These are phyloP conservation scores for Esperia sulphurella DNA, from an alignment of 2,888 invertebrate genomes.

Conservation along the genomic window DNA sequence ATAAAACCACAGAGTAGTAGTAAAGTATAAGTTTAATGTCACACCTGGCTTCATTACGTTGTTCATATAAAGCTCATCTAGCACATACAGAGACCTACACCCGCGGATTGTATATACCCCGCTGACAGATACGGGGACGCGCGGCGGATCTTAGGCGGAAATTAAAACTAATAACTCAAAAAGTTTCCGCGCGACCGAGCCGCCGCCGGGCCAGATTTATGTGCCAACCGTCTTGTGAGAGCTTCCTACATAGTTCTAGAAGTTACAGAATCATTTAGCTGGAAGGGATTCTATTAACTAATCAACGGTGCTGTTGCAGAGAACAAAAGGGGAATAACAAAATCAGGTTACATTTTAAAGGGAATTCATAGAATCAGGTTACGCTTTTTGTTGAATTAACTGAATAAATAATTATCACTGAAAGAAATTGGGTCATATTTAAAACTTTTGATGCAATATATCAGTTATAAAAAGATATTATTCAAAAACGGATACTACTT, in stretches of 20 bases:
- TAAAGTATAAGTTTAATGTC: too few relatives aligned
- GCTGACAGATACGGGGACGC: slow-evolving; percentile 72
- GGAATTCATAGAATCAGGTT: too few relatives aligned
- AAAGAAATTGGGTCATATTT: too few relatives aligned
- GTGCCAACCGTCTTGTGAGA: slow-evolving; percentile 67
- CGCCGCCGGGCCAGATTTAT: slow-evolving; percentile 62
- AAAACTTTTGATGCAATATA: too few relatives aligned
- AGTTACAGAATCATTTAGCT: slow-evolving; percentile 33
- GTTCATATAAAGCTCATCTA: background rate
- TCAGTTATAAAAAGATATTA: too few relatives aligned
- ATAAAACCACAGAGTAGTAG: too few relatives aligned
- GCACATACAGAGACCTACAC: slow-evolving; percentile 11
- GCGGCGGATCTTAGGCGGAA: slow-evolving; percentile 77
- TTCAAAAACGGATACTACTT: too few relatives aligned
- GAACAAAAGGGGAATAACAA: background rate
- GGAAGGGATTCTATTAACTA: slow-evolving; percentile 22
- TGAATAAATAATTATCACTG: too few relatives aligned
- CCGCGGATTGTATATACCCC: slow-evolving; percentile 45
- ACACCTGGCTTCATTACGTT: too few relatives aligned
- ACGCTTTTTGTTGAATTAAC: too few relatives aligned
- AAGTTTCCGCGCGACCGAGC: slow-evolving; percentile 77
- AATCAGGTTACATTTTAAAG: too few relatives aligned
- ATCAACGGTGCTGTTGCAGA: background rate
- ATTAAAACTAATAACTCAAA: slow-evolving; percentile 81
- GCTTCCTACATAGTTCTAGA: slow-evolving; percentile 55